These are phyloP conservation scores for Synergus umbraculus DNA, from an alignment of 2,888 invertebrate genomes.

Conservation along the genomic window DNA sequence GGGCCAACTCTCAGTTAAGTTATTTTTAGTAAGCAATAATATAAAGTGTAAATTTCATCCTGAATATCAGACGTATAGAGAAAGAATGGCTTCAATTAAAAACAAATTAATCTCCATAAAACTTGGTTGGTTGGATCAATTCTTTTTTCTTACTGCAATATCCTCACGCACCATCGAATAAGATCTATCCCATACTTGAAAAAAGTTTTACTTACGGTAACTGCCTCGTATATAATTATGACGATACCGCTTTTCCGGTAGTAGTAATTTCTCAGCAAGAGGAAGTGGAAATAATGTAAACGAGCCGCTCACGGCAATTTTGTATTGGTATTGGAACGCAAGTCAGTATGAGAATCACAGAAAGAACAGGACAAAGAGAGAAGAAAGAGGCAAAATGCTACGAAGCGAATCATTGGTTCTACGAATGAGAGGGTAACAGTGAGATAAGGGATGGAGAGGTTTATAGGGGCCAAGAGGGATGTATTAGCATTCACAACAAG, in stretches of 20 bases:
- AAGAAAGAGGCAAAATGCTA: slow-evolving; percentile 41
- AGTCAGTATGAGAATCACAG: slow-evolving; percentile 60
- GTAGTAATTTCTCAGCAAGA: not conserved
- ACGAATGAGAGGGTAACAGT: not conserved
- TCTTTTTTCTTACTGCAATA: slow-evolving; percentile 3
- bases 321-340: slow-evolving; percentile 68
- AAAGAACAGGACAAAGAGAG: not conserved
- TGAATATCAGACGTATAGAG: not conserved
- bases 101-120: not conserved
- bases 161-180: not conserved
- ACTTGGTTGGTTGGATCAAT: not conserved
- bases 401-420: slow-evolving; percentile 33
- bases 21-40: too few species aligned
- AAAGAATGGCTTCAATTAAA: slow-evolving; percentile 17
- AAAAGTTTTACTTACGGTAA: slow-evolving; percentile 26
- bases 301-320: slow-evolving; percentile 62
- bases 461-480: slow-evolving; percentile 54
- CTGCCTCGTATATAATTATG: slow-evolving; percentile 15
- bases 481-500: slow-evolving; percentile 73
- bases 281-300: slow-evolving; percentile 66
- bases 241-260: slow-evolving; percentile 16
- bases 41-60: too few species aligned
- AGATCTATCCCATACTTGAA: slow-evolving; percentile 13
- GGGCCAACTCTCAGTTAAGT: too few species aligned
- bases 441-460: slow-evolving; percentile 6